phyloP scores from a whole-genome alignment of 2,113 vertebrate species.

The Crotalus tigris region DNA sequence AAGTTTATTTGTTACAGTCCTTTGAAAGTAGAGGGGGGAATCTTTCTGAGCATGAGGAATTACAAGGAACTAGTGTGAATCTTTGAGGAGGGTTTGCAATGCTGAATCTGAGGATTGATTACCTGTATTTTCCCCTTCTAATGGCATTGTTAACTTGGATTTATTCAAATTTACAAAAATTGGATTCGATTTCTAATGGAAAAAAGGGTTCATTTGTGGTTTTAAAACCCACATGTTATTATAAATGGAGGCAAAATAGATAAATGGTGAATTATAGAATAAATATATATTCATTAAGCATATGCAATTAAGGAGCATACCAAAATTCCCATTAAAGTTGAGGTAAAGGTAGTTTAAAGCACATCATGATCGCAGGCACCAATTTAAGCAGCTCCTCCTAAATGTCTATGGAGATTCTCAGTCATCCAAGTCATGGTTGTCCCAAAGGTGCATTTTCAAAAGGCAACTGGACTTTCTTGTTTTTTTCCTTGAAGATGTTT shows the following conservation, averaged over 20 bases:
- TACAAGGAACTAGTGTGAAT: not conserved
- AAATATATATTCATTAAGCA: accelerated
- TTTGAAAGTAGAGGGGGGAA: not conserved
- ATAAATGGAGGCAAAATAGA: not conserved
- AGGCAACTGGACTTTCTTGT: not conserved
- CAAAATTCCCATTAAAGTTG: not conserved
- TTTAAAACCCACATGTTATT: not conserved
- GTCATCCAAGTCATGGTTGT: not conserved
- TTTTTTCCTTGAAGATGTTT: not conserved
- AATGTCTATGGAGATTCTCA: not conserved
- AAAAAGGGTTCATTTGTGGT: not conserved
- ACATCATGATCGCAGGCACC: not conserved
- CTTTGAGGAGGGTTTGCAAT: not conserved
- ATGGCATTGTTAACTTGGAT: accelerated
- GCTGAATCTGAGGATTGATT: not conserved
- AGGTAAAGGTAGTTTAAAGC: not conserved
- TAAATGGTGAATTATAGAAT: not conserved
- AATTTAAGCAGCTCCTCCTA: not conserved
- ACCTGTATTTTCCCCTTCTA: not conserved
- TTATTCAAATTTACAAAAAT: not conserved
- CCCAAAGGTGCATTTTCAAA: not conserved
- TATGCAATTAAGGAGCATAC: not conserved
- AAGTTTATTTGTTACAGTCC: not conserved
- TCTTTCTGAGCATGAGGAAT: not conserved
- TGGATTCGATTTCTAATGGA: accelerated